phyloP scores from a whole-genome alignment of 2,113 vertebrate genomes.

The Calcarius ornatus region DNA sequence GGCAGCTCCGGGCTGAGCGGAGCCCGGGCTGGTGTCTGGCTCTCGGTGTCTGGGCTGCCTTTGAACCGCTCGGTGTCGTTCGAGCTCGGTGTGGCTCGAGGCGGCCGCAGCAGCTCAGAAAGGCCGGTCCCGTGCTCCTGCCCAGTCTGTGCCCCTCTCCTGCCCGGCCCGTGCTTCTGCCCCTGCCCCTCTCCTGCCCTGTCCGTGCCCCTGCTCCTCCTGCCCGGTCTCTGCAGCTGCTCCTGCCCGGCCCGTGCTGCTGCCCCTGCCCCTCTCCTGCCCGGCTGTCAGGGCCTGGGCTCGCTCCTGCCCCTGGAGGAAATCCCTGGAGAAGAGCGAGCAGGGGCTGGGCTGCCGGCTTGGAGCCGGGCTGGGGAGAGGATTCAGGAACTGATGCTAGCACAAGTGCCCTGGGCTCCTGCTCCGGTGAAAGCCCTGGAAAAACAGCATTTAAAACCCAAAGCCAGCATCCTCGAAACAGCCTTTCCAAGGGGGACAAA shows the following conservation, averaged over 20 bases:
- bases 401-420: neutral
- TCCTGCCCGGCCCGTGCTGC: no score
- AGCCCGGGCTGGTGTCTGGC: no score
- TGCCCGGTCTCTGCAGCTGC: no score
- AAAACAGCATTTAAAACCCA: neutral
- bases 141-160: no score
- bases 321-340: neutral
- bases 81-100: neutral
- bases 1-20: neutral
- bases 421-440: neutral
- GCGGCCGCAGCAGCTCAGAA: no score
- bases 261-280: neutral
- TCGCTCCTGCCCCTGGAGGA: neutral
- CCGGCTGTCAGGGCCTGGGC: neutral
- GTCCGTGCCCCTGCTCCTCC: no score
- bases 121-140: no score
- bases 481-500: neutral
- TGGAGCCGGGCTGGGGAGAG: neutral
- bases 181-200: no score
- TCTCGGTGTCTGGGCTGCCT: neutral
- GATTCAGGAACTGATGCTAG: neutral
- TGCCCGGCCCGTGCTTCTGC: no score
- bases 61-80: fast-evolving
- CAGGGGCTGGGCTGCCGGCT: neutral
- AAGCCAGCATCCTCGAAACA: neutral